phyloP scores from a whole-genome alignment of 2,888 invertebrate species.

The Drosophila algonquin region DNA sequence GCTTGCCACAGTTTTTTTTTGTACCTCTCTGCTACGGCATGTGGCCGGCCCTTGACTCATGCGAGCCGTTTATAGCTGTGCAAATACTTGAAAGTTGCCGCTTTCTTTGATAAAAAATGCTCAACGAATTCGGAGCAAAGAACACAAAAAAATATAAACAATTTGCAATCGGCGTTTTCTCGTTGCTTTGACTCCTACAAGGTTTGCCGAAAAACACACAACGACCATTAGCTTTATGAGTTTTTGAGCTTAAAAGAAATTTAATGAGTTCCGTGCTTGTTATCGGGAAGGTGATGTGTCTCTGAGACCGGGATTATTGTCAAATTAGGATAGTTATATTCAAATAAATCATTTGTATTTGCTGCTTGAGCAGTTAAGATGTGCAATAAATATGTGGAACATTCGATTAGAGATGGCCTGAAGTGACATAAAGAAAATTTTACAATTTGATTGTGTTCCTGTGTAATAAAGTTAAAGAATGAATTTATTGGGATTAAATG shows the following conservation, averaged over 20 bases:
- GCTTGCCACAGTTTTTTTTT: constrained; percentile 33
- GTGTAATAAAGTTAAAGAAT: constrained; percentile 4
- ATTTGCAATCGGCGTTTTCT: constrained; percentile 16
- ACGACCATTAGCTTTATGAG: constrained; percentile 37
- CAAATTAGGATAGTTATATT: constrained; percentile 1
- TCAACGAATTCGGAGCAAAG: constrained; percentile 5
- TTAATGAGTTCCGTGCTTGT: not conserved
- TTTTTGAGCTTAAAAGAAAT: constrained; percentile 26
- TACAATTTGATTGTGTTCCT: not conserved
- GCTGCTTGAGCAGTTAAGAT: not conserved
- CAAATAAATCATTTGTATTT: not conserved
- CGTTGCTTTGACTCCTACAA: constrained; percentile 15
- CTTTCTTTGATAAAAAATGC: constrained; percentile 37
- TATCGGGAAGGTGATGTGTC: constrained; percentile 17
- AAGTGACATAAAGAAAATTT: too few relatives aligned
- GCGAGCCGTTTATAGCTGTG: not conserved
- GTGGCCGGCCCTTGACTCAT: constrained; percentile 49
- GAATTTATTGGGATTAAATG: not conserved
- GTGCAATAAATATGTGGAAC: not conserved
- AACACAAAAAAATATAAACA: constrained; percentile 28
- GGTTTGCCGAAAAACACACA: constrained; percentile 1
- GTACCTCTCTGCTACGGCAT: constrained; percentile 8
- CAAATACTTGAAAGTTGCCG: constrained; percentile 38
- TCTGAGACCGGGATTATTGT: not conserved
- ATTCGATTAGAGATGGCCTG: not conserved